These are phyloP conservation scores for Oscheius myriophilus DNA, from an alignment of 2,888 invertebrate species.

Conservation along the genomic window DNA sequence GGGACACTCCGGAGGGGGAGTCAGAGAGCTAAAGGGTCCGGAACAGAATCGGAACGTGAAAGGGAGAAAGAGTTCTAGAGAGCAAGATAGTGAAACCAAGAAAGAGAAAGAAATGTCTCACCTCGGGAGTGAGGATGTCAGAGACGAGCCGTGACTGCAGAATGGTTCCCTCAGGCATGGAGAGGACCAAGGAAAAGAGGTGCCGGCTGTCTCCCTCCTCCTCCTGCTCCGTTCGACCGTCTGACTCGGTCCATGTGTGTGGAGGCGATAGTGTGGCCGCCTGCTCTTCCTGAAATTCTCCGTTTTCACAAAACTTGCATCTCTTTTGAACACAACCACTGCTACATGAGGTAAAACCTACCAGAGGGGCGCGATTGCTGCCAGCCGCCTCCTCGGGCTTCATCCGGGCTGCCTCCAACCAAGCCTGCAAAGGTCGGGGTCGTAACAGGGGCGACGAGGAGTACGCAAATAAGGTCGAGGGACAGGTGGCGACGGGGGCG, in stretches of 20 bases:
- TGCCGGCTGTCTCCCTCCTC: slow-evolving; percentile 38
- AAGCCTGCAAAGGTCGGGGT: neutral
- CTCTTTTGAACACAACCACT: neutral
- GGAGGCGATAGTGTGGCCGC: slow-evolving; percentile 47
- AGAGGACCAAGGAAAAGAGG: slow-evolving; percentile 48
- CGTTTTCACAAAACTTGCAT: neutral
- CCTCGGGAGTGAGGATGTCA: slow-evolving; percentile 36
- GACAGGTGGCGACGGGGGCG: slow-evolving; percentile 16
- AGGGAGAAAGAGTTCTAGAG: slow-evolving; percentile 10
- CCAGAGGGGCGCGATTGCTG: slow-evolving; percentile 25
- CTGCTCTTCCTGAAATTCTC: neutral
- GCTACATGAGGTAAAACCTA: neutral
- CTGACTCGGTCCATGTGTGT: slow-evolving; percentile 46
- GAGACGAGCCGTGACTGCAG: slow-evolving; percentile 33
- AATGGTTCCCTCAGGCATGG: slow-evolving; percentile 47
- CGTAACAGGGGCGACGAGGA: slow-evolving; percentile 23
- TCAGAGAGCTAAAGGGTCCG: neutral
- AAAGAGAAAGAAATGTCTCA: slow-evolving; percentile 14
- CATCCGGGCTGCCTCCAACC: slow-evolving; percentile 14
- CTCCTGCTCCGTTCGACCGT: slow-evolving; percentile 16
- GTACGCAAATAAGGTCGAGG: slow-evolving; percentile 8
- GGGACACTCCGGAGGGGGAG: slow-evolving; percentile 5
- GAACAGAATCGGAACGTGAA: neutral
- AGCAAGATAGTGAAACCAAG: neutral
- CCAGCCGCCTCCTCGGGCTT: slow-evolving; percentile 21